Evolutionary conservation across 2,888 invertebrate genomes (phyloP).

Genomic region (Junonia oenone): DNA sequence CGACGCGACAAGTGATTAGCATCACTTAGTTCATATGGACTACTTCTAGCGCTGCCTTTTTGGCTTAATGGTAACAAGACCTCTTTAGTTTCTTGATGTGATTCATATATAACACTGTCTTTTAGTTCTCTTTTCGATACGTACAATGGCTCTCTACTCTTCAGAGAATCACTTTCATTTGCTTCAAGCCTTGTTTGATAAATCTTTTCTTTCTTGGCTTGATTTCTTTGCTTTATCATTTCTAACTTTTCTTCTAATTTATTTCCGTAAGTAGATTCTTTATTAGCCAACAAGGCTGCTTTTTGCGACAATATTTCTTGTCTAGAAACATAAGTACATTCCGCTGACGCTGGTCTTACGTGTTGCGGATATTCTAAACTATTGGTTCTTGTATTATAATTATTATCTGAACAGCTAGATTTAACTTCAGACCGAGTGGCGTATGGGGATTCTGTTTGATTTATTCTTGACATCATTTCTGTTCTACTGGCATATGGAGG

Average conservation of each 20-base stretch:
- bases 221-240: slow-evolving; percentile 74
- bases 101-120: slow-evolving; percentile 74
- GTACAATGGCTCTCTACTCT: slow-evolving; percentile 70
- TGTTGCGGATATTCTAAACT: slow-evolving; percentile 51
- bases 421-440: slow-evolving; percentile 60
- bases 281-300: slow-evolving; percentile 67
- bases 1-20: slow-evolving; percentile 72
- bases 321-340: slow-evolving; percentile 72
- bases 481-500: slow-evolving; percentile 67
- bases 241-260: slow-evolving; percentile 71
- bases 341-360: slow-evolving; percentile 62
- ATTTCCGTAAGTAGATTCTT: slow-evolving; percentile 59
- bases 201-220: slow-evolving; percentile 75
- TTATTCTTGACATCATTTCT: slow-evolving; percentile 65
- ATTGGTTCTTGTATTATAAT: slow-evolving; percentile 52
- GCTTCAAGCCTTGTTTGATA: slow-evolving; percentile 74
- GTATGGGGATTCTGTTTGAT: slow-evolving; percentile 63
- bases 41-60: slow-evolving; percentile 58
- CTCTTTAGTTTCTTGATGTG: slow-evolving; percentile 70
- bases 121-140: slow-evolving; percentile 74
- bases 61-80: slow-evolving; percentile 36
- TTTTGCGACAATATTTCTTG: slow-evolving; percentile 75
- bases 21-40: slow-evolving; percentile 73
- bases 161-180: slow-evolving; percentile 64
- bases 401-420: slow-evolving; percentile 67